phyloP scores from a whole-genome alignment of 2,888 invertebrate species.

The Platycheirus albimanus region DNA sequence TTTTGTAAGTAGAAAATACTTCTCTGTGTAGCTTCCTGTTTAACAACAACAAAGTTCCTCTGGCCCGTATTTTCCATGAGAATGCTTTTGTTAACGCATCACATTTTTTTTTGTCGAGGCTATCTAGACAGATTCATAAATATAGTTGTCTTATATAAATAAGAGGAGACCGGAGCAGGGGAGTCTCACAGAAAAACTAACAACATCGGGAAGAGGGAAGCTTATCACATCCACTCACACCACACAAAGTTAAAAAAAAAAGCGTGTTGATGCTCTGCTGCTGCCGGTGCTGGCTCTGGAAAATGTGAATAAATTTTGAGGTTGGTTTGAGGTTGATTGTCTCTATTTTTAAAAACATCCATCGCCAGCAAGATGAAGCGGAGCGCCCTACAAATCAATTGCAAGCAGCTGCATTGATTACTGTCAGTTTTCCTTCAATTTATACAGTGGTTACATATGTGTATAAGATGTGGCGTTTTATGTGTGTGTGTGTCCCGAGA shows the following conservation, averaged over 20 bases:
- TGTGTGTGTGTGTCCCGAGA: too few species aligned
- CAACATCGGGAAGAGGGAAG: neutral
- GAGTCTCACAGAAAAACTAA: too few species aligned
- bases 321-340: too few species aligned
- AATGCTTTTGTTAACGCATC: constrained; percentile 50
- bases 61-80: constrained; percentile 16
- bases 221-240: constrained; percentile 35
- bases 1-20: neutral
- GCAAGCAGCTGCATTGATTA: constrained; percentile 67
- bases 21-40: constrained; percentile 44
- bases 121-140: constrained; percentile 53
- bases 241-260: too few species aligned
- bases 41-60: constrained; percentile 19
- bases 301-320: constrained; percentile 61
- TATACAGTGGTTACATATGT: constrained; percentile 1
- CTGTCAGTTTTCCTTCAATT: constrained; percentile 26
- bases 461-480: too few species aligned
- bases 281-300: neutral
- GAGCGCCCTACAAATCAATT: constrained; percentile 62
- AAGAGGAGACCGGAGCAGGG: neutral
- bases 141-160: constrained; percentile 15
- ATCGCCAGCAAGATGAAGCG: constrained; percentile 26
- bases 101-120: constrained; percentile 21
- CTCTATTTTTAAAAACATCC: constrained; percentile 51
- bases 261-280: constrained; percentile 1